Base-by-base conservation (phyloP, 2,113 vertebrate genomes). In the Scytalopus superciliaris region DNA sequence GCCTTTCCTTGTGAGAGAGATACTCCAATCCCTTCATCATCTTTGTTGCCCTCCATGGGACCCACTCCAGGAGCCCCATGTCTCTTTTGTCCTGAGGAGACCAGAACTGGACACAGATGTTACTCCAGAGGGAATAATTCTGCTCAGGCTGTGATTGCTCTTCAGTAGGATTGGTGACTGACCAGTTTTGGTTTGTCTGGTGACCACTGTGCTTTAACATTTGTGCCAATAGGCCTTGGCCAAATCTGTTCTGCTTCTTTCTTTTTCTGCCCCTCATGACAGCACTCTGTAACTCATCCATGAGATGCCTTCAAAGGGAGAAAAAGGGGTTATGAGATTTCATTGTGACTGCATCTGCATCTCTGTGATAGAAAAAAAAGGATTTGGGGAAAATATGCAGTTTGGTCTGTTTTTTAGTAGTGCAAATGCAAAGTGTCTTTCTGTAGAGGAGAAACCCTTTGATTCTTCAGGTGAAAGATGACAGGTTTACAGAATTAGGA, bases 401-500 rank as follows among this genome's bases (percentile, higher is more conserved):
- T 91, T 95, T 87, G 78, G 69, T 91, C 74, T 96, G 68, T 3
- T 1, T 92, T 95, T 95, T 66, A 93, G 80, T 84, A 94, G 91
- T 93, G 89, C 77, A 91, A 92, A 94, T 95, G 91, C 67, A 76
- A 87, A 85, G 30, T 80, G 78, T 92, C 89, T 92, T 87, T 96
- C 77, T 89, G 91, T 89, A 76, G 69, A 95, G 49, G 80, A 91
- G 62, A 87, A 95, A 89, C 18, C 18, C 87, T 96, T 96, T 95
- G 94, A 96, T 96, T 96, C 70, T 87, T 93, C 87, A 90, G 55
- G 87, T 2, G 0, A 77, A 84, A 90, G 70, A 69, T 94, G 91
- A 78, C 89, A 85, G 75, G 67, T 97, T 95, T 87, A 94, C 81
- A 89, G 93, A 96, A 93, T 94, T 89, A 77, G 89, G 82, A 89